phyloP scores from a whole-genome alignment of 2,113 vertebrate species.

The Eretmochelys imbricata region DNA sequence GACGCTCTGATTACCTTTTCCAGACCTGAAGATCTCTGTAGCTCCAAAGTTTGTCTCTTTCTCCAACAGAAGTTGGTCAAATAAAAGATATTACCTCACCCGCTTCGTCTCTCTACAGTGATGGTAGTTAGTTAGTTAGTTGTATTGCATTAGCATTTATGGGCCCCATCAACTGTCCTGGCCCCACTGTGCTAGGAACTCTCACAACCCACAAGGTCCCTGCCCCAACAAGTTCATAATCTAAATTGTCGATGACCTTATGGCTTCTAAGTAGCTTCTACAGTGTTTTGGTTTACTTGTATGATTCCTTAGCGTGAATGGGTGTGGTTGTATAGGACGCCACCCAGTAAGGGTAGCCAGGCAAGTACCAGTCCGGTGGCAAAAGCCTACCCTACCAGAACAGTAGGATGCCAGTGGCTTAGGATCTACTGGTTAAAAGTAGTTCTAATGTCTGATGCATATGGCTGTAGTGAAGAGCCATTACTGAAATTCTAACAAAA shows the following conservation, averaged over 20 bases:
- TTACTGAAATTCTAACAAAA: neutral
- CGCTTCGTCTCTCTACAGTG: neutral
- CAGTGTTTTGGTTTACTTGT: constrained; percentile 4
- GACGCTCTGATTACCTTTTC: neutral
- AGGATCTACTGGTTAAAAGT: neutral
- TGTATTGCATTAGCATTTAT: constrained; percentile 30
- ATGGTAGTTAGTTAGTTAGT: neutral
- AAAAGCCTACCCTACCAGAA: neutral
- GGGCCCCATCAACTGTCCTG: neutral
- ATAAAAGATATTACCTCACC: neutral
- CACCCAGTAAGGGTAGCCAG: neutral
- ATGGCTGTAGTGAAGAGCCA: neutral
- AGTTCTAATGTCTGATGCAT: neutral
- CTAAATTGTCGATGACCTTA: neutral
- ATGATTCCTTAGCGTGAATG: constrained; percentile 13
- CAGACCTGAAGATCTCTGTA: neutral
- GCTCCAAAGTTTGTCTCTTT: neutral
- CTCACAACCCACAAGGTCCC: neutral
- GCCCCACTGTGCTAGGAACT: neutral
- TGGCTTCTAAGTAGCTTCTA: constrained; percentile 63
- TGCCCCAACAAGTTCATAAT: constrained; percentile 1
- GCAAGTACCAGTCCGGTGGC: neutral
- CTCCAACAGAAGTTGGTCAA: neutral
- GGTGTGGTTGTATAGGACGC: neutral
- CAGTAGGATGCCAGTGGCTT: neutral